Evolutionary conservation across 2,797 vertebrate species (phyloP), one percentile per base, ranked within the genome.

Genomic region (Cichlasoma orientale): DNA sequence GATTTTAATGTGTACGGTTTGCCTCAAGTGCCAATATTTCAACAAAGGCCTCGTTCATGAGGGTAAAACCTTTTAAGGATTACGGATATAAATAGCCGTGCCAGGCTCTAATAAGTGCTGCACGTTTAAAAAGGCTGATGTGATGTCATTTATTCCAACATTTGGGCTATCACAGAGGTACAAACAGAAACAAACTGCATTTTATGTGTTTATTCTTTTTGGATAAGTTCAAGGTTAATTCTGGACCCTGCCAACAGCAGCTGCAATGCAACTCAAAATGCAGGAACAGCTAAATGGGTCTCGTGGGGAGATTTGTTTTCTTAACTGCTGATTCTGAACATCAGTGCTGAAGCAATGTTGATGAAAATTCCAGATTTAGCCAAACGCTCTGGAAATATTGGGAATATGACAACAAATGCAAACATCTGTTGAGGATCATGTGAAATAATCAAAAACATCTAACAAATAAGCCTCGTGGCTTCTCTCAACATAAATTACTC

Each of bases 41-140:
- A 86, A 91, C 86, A 93, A 90, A 86, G 82, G 61, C 58, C 75
- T 83, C 27, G 79, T 93, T 93, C 79, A 88, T 84, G 61, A 75
- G 19, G 12, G 56, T 77, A 78, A 91, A 68, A 81, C 70, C 76
- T 89, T 83, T 50, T 50, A 70, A 72, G 77, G 87, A 90, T 92
- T 92, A 92, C 47, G 79, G 80, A 86, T 76, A 78, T 57, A 87
- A 92, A 90, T 58, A 86, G 66, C 53, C 29, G 75, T 83, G 76
- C 86, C 74, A 83, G 77, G 72, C 80, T 81, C 70, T 70, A 79
- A 86, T 84, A 79, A 76, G 59, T 27, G 36, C 27, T 77, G 19
- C 12, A 6, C 33, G 70, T 82, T 84, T 57, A 21, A 61, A 83
- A 85, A 71, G 50, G 38, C 63, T 63, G 58, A 59, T 66, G 79